Evolutionary conservation across 2,888 invertebrate species (phyloP).

Genomic region (Sicus ferrugineus): DNA sequence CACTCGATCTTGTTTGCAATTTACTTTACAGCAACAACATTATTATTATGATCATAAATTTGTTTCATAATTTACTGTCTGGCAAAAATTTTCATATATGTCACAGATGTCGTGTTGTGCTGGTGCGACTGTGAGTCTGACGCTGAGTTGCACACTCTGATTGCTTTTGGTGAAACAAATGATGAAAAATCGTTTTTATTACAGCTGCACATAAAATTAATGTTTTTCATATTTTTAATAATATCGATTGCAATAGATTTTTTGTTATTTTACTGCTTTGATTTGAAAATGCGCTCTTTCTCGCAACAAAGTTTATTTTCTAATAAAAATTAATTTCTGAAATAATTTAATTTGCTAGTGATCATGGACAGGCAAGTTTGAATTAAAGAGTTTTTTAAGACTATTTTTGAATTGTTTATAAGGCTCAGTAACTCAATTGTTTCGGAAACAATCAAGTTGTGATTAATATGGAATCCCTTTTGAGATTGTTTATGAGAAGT

Average conservation of each 20-base stretch:
- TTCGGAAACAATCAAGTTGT: too few species aligned
- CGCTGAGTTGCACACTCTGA: not conserved
- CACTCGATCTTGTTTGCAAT: conserved; percentile 40
- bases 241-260: not conserved
- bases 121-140: not conserved
- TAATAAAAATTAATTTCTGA: too few species aligned
- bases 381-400: too few species aligned
- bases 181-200: conserved; percentile 15
- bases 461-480: too few species aligned
- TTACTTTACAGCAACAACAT: conserved; percentile 39
- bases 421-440: too few species aligned
- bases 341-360: too few species aligned
- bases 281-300: too few species aligned
- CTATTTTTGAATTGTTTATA: too few species aligned
- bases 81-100: conserved; percentile 41
- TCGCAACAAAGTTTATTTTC: not conserved
- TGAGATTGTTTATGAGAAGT: too few species aligned
- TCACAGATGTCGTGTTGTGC: not conserved
- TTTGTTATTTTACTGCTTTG: not conserved
- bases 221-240: not conserved
- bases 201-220: conserved; percentile 3
- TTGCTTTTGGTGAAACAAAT: conserved; percentile 23
- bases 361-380: too few species aligned
- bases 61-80: conserved; percentile 47
- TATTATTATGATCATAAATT: conserved; percentile 40